A percentile compares a stretch with the other conserved stretches of the same genome.
These are phyloP conservation scores for Penaeus vannamei DNA, from an alignment of 1,140 invertebrate species.

Conservation along the genomic window DNA sequence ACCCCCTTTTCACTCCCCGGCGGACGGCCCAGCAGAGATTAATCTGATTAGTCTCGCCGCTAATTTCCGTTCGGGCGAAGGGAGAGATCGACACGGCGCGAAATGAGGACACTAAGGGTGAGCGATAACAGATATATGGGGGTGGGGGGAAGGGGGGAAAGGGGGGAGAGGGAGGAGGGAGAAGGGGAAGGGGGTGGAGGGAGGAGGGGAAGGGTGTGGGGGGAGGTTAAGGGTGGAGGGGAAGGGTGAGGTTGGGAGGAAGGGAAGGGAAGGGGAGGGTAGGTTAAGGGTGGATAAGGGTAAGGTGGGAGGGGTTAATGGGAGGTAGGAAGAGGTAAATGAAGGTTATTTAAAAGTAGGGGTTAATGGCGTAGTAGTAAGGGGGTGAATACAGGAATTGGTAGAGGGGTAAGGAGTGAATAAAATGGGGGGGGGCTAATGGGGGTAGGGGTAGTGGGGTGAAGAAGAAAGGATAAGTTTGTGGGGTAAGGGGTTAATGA, in stretches of 20 bases:
- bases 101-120: constrained; percentile 25
- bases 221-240: not conserved
- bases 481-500: too few species aligned
- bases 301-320: not conserved
- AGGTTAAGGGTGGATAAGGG: not conserved
- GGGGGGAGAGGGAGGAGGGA: not conserved
- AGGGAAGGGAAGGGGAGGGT: too few species aligned
- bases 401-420: too few species aligned
- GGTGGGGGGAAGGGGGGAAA: not conserved
- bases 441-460: too few species aligned
- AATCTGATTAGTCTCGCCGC: constrained; percentile 43
- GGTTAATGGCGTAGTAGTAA: too few species aligned
- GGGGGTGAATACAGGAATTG: too few species aligned
- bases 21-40: constrained; percentile 23
- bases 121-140: not conserved
- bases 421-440: too few species aligned
- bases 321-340: too few species aligned
- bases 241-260: not conserved
- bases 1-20: not conserved
- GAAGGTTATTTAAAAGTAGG: too few species aligned
- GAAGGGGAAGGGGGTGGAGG: not conserved
- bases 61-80: constrained; percentile 36
- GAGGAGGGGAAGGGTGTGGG: not conserved
- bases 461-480: too few species aligned
- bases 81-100: constrained; percentile 30